A percentile compares a stretch with the other conserved stretches of the same genome.
These are phyloP conservation scores for Campylomormyrus numenius DNA, from an alignment of 2,113 vertebrate genomes.

Conservation along the genomic window DNA sequence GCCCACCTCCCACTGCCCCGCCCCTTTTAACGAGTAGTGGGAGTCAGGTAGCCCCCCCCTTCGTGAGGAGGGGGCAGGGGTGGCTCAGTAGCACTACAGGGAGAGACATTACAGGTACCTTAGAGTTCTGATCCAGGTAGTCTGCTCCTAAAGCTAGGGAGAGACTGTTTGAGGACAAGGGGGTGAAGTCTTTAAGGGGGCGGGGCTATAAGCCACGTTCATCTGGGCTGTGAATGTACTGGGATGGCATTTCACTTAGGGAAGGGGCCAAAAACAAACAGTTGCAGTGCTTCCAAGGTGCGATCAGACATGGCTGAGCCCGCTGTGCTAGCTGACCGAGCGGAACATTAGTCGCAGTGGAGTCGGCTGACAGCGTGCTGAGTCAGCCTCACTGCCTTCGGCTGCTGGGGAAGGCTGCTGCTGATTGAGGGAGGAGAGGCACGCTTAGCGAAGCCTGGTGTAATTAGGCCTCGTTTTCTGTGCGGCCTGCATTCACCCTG, in stretches of 20 bases:
- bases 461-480: not conserved
- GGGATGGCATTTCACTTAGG: not conserved
- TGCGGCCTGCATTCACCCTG: not conserved
- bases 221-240: not conserved
- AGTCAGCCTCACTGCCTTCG: not conserved
- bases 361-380: not conserved
- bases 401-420: not conserved
- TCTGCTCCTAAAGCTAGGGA: not conserved
- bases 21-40: not conserved
- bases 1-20: not conserved
- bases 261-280: not conserved
- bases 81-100: not conserved
- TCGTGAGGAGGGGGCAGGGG: not conserved
- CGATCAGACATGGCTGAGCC: not conserved
- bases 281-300: not conserved
- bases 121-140: not conserved
- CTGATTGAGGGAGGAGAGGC: not conserved
- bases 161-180: not conserved
- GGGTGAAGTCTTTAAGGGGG: not conserved
- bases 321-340: not conserved
- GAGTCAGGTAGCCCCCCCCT: not conserved
- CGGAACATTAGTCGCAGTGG: not conserved
- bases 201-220: not conserved
- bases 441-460: not conserved
- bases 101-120: not conserved